Base-by-base conservation (phyloP, 2,888 invertebrate genomes). In the Rhimphoctona megacephalus region DNA sequence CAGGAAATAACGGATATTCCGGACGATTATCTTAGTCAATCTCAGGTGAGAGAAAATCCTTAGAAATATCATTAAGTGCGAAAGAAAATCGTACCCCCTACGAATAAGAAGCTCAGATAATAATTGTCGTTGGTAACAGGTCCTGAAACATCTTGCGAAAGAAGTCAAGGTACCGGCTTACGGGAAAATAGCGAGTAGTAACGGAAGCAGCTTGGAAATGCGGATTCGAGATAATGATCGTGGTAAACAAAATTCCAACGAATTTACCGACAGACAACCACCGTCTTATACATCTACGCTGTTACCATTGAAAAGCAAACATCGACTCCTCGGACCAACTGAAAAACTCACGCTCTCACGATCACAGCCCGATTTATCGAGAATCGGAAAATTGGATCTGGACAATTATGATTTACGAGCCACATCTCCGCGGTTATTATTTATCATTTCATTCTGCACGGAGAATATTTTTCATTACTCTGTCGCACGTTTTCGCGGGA, bases 1-100 rank as follows among this genome's bases (percentile, higher is more conserved):
- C 95, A 97, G 94, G 97, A 97, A 95, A 97, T 98, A 91, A 97
- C 97, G 0, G 97, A 97, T 94, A 97, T 98, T 92, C 97, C 98
- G 0, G 97, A 97, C 91, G 97, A 98, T 94, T 98, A 97, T 92
- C 95, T 98, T 22, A 97, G 96, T 94, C 97, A 98, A 92, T 97
- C 97, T 2, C 97, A 97, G 88, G 95, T 95, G 88, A 83, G 80
- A 2, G 6, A 79, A 52, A 49, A 39, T 73, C 64, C 22, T 17
- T 6, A 36, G 19, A 1, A 30, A 30, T 7, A 6, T 17, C 17
- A 54, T 25, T 6, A 61, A 30, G 6, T 30, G n/a, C 4, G 3
- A 17, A 8, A 54, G 22, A 22, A 54, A 22, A 54, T 8, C 9
- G 8, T 17, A 22, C 22, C 2, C 22, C 1, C n/a, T n/a, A 22